These are phyloP conservation scores for Gambusia holbrooki DNA, from an alignment of 2,113 vertebrate species.

Conservation along the genomic window DNA sequence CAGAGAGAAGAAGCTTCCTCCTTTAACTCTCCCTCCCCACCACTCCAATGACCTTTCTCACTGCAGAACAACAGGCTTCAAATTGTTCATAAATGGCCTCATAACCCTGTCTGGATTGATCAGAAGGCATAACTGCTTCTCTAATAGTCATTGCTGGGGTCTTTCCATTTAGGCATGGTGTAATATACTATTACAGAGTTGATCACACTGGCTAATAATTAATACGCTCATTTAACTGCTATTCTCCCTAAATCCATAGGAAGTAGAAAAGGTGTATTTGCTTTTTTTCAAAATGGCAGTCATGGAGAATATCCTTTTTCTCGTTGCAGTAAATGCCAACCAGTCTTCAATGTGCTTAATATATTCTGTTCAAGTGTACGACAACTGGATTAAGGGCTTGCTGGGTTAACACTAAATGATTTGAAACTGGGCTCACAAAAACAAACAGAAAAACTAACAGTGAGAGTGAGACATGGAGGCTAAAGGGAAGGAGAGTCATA, in stretches of 20 bases:
- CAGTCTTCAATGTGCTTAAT: constrained; percentile 14
- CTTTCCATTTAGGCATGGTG: too few relatives aligned
- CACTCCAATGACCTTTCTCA: not conserved
- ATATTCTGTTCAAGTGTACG: constrained; percentile 15
- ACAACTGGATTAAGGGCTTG: constrained; percentile 19
- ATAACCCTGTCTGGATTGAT: too few relatives aligned
- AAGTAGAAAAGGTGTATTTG: not conserved
- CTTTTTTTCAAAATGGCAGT: not conserved
- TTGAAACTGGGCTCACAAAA: constrained; percentile 8
- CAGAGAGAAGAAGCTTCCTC: too few relatives aligned
- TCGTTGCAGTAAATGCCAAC: constrained; percentile 5
- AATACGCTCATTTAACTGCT: not conserved
- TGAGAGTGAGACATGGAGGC: constrained; percentile 14
- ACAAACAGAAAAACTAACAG: constrained; percentile 20
- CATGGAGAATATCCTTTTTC: not conserved
- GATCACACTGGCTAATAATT: not conserved
- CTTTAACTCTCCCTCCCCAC: too few relatives aligned
- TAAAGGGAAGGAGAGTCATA: constrained; percentile 6
- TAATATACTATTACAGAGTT: not conserved
- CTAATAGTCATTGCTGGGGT: not conserved
- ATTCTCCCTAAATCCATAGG: not conserved
- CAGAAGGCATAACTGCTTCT: not conserved
- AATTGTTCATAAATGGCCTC: not conserved
- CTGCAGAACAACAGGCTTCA: not conserved
- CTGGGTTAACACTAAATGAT: not conserved